Base-by-base conservation (phyloP, 2,888 invertebrate genomes). In the Brachylomia viminalis region DNA sequence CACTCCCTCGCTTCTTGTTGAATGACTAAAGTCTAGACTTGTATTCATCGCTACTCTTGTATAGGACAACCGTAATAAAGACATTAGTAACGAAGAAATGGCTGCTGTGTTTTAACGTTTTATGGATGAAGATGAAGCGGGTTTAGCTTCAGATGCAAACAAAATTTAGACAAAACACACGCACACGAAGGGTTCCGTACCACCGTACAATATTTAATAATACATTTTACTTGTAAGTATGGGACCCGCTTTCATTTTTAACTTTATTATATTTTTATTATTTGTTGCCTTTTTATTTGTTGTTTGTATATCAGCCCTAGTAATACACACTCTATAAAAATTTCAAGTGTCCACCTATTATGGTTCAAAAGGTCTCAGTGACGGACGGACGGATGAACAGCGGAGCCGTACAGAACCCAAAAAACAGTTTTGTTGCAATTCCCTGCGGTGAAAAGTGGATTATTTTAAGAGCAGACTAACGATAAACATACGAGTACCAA, bases 391-490 rank as follows among this genome's bases (percentile, higher is more conserved):
- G 49, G 15, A 15, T 15, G 15, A 7, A 49, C 7, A 27, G 15
- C 10, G 15, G 20, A 65, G 11, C 30, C 20, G 11, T 7, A 33
- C 15, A 30, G 17, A 23, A 42, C 42, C 42, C 33, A 15, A 33
- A 42, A 54, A 70, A 4, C 42, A 15, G 15, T 38, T 56, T 45
- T 15, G 15, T 54, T 64, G 15, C 5, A 30, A 20, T 66, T 42
- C 7, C 20, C 27, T 42, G 49, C 15, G 1, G 45, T 38, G n/a
- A 23, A 33, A 70, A 61, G 7, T 47, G 27, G 23, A n/a, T 70
- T 74, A 74, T 70, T 84, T 80, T 81, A 33, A 38, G 8, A 82
- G 15, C 17, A 65, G n/a, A 27, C 5, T 15, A n/a, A 82, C 65
- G 52, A 72, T 27, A 72, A 69, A 58, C 52, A 49, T 27, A 33